Conservation (phyloP, 2,888 invertebrate genomes). For the Sicus ferrugineus region DNA sequence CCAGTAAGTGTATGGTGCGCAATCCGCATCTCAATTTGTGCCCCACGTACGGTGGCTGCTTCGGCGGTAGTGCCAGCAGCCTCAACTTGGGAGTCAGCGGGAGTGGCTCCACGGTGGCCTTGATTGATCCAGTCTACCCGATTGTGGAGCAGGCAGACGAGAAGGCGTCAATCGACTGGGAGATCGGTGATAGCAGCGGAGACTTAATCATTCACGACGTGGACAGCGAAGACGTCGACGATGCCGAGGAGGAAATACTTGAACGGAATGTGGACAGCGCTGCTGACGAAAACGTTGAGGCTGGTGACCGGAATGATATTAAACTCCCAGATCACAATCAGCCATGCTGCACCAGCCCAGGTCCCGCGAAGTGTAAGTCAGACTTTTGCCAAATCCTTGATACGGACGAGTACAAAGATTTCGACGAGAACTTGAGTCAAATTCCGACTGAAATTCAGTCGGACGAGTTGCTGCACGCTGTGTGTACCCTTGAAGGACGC, state of each 20-base stretch:
- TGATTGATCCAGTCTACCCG: conserved; percentile 70
- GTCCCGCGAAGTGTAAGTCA: neutral
- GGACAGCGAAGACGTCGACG: conserved; percentile 68
- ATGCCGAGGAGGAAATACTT: conserved; percentile 41
- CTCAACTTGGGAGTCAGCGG: conserved; percentile 50
- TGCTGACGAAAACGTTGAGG: conserved; percentile 68
- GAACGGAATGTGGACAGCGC: conserved; percentile 13
- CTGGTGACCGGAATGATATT: conserved; percentile 17
- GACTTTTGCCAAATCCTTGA: conserved; percentile 23
- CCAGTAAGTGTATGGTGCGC: conserved; percentile 74
- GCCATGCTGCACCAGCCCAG: neutral
- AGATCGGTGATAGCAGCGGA: conserved; percentile 25
- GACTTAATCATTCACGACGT: conserved; percentile 64
- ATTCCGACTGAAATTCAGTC: neutral
- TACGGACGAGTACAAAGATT: conserved; percentile 52
- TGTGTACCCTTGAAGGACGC: conserved; percentile 47
- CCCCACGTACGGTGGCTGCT: conserved; percentile 65
- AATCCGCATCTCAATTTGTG: conserved; percentile 77
- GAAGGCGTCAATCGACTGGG: conserved; percentile 63
- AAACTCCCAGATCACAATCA: neutral
- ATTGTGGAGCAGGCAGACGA: conserved; percentile 87
- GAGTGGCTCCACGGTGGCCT: conserved; percentile 56
- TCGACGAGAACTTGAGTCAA: conserved; percentile 53
- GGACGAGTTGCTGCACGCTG: conserved; percentile 55
- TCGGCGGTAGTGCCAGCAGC: conserved; percentile 54